Percentiles rank a stretch among this genome's conserved stretches.
phyloP scores from a whole-genome alignment of 1,140 invertebrate species.

The Atopsyche davidsoni region DNA sequence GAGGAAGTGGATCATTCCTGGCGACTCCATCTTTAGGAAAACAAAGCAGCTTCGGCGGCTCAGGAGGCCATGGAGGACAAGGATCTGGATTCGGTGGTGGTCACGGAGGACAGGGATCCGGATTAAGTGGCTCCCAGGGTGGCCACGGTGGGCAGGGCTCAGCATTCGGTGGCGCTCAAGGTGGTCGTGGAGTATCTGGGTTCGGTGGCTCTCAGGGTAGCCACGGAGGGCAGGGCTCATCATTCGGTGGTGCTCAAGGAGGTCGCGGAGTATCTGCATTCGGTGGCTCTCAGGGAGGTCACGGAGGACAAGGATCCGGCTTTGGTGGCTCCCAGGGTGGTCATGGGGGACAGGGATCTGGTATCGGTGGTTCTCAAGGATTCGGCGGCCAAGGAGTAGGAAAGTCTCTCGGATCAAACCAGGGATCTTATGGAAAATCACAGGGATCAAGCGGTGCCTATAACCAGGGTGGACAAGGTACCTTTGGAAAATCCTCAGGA shows the following conservation, averaged over 20 bases:
- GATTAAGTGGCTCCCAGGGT: too few species aligned
- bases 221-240: slow-evolving; percentile 1
- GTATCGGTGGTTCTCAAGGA: too few species aligned
- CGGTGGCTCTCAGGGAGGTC: neutral
- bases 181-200: neutral
- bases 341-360: slow-evolving; percentile 4
- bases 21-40: slow-evolving; percentile 15
- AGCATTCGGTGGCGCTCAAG: too few species aligned
- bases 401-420: neutral
- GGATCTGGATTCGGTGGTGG: neutral
- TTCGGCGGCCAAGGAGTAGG: slow-evolving; percentile 6
- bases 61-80: slow-evolving; percentile 2
- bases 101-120: slow-evolving; percentile 6
- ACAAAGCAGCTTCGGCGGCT: neutral
- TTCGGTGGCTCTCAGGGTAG: neutral
- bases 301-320: slow-evolving; percentile 3
- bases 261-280: neutral
- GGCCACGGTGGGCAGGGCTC: slow-evolving; percentile 5
- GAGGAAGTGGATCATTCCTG: slow-evolving; percentile 34
- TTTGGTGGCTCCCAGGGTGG: too few species aligned
- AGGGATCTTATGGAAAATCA: neutral
- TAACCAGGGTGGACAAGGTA: neutral
- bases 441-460: neutral
- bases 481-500: slow-evolving; percentile 4
- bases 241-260: slow-evolving; percentile 1